Evolutionary conservation across 2,113 vertebrate genomes (phyloP).

Genomic region (Oreochromis aureus): DNA sequence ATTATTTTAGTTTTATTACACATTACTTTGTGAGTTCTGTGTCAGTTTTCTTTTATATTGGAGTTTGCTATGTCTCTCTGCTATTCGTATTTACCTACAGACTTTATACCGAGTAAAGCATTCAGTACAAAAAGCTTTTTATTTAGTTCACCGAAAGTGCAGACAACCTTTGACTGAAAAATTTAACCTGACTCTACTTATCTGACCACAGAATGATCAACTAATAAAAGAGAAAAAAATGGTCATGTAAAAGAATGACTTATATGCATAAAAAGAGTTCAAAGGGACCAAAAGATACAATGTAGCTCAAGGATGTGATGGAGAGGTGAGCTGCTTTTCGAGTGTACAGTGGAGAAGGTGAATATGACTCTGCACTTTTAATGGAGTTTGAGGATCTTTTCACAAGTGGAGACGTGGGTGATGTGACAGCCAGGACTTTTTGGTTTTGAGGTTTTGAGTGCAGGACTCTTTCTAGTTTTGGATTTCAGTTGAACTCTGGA

Average conservation of each 20-base stretch:
- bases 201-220: neutral
- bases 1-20: neutral
- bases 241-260: neutral
- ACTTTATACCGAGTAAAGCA: neutral
- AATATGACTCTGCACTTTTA: neutral
- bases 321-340: neutral
- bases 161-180: neutral
- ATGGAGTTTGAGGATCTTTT: neutral
- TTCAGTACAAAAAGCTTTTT: neutral
- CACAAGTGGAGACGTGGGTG: neutral
- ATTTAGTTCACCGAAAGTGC: neutral
- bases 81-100: neutral
- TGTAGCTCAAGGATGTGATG: neutral
- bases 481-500: neutral
- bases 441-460: neutral
- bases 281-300: neutral
- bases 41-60: neutral
- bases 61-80: neutral
- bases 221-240: neutral
- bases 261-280: neutral
- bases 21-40: neutral
- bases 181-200: neutral
- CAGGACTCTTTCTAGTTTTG: neutral
- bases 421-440: neutral
- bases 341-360: neutral